Evolutionary conservation across 1,140 invertebrate genomes (phyloP), one percentile per base, ranked within the genome.

Genomic region (Drosophila orosa): DNA sequence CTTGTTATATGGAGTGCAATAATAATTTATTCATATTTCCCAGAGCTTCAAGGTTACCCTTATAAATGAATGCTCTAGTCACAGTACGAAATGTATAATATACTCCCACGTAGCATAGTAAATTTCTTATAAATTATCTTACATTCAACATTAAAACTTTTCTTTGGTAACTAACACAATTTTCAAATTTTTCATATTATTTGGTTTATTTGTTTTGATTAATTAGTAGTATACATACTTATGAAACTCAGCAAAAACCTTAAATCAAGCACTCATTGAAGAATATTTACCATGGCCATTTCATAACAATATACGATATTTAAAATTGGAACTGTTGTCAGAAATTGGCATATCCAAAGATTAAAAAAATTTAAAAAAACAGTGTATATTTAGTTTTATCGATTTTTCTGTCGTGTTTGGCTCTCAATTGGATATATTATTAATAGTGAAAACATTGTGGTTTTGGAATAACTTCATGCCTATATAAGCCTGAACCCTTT

Each of bases 401-500:
- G 5, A 17, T 45, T 29, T 48, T 29, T 31, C 0, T 3, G 7
- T 3, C 1, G 27, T 50, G 3, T 13, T 13, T 19, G 44, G 10
- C 10, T 8, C 5, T 13, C 3, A n/a, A 47, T 10, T 27, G 9
- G 5, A 48, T 50, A 15, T 22, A 31, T 52, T 52, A 52, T 52
- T 19, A 1, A 19, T 33, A 52, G 22, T 52, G 29, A 33, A 22
- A 52, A 33, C 17, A 19, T 52, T 50, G 48, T 17, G 48, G 48
- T 50, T 50, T 31, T 17, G 10, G 9, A 0, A 4, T 1, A 31
- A 19, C 12, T 22, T 19, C 13, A 6, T 33, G 29, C 10, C 29
- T 33, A 52, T 52, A 33, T 19, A 52, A 52, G 48, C 17, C 29
- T 8, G 29, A 52, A 22, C 3, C 48, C 48, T 9, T 33, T 33